Conservation (phyloP, 2,797 vertebrate genomes). For the Thripadectes ignobilis region DNA sequence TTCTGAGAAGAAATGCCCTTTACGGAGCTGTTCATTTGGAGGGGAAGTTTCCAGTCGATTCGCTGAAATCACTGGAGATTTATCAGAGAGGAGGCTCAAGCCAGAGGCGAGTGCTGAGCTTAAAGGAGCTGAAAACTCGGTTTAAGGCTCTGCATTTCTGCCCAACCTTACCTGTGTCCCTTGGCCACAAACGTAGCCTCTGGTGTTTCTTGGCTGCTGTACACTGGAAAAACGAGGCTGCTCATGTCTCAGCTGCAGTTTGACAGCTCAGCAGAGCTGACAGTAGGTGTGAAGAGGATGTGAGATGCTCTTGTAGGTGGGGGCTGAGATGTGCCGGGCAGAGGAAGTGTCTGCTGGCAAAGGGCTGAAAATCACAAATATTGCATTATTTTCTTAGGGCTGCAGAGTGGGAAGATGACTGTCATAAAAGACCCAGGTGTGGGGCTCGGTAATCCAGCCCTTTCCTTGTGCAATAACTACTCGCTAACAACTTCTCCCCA, state of each 20-base stretch:
- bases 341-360: not conserved
- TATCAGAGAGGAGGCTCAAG: not conserved
- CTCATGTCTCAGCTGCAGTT: not conserved
- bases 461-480: constrained; percentile 16
- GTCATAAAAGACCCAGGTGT: not conserved
- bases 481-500: constrained; percentile 4
- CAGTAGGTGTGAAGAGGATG: not conserved
- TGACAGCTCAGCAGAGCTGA: not conserved
- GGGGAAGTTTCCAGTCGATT: not conserved
- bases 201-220: not conserved
- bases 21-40: not conserved
- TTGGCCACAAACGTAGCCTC: not conserved
- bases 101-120: not conserved
- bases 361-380: not conserved
- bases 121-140: not conserved
- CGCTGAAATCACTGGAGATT: not conserved
- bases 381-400: not conserved
- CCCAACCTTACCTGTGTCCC: not conserved
- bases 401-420: not conserved
- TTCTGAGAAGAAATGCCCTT: not conserved
- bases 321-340: not conserved
- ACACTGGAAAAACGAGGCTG: not conserved
- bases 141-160: not conserved
- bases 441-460: not conserved
- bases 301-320: not conserved